Percentiles rank a stretch among this genome's conserved stretches.
Conservation (phyloP, 2,888 invertebrate species). For the Cylindroiulus punctatus region DNA sequence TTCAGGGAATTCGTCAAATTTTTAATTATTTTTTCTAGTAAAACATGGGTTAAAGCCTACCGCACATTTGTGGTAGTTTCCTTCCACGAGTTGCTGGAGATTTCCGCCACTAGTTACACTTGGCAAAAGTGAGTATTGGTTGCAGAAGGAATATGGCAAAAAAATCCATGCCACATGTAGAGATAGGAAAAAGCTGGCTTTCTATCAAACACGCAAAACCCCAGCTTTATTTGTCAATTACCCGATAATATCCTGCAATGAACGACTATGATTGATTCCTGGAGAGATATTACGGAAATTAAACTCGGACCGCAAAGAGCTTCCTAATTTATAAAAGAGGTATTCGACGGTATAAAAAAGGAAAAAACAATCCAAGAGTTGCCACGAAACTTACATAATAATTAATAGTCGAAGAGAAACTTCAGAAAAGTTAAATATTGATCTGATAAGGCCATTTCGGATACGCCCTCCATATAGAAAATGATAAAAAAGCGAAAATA, state of each 20-base stretch:
- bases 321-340: slow-evolving; percentile 33
- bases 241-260: slow-evolving; percentile 26
- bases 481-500: slow-evolving; percentile 29
- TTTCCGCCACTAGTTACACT: slow-evolving; percentile 31
- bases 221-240: slow-evolving; percentile 38
- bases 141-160: not conserved
- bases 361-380: not conserved
- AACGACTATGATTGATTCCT: slow-evolving; percentile 37
- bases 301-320: slow-evolving; percentile 37
- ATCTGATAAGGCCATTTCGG: slow-evolving; percentile 22
- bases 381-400: slow-evolving; percentile 28
- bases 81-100: slow-evolving; percentile 21
- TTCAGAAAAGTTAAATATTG: slow-evolving; percentile 42
- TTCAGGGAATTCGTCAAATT: no score
- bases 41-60: not conserved
- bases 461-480: slow-evolving; percentile 42
- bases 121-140: not conserved
- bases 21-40: not conserved
- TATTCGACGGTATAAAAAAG: not conserved
- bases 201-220: slow-evolving; percentile 23
- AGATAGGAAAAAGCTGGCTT: not conserved
- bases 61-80: not conserved
- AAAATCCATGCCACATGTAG: slow-evolving; percentile 24
- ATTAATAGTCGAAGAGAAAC: slow-evolving; percentile 16
- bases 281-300: slow-evolving; percentile 36